Percentiles rank a stretch among this genome's conserved stretches.
These are phyloP conservation scores for Paralichthys olivaceus DNA, from an alignment of 2,113 vertebrate genomes.

Conservation along the genomic window DNA sequence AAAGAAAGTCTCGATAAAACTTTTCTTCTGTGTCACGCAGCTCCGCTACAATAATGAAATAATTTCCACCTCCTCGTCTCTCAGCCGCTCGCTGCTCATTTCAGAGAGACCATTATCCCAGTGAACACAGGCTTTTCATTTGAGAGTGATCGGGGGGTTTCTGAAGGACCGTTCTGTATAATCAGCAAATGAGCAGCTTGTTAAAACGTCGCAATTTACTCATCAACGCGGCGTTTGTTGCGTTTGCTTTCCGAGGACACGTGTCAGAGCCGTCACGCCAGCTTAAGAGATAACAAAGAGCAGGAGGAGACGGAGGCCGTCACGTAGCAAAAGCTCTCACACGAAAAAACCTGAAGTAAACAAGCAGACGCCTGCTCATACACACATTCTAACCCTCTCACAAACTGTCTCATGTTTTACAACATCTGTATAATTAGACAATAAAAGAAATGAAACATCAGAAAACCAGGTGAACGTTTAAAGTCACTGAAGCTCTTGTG, in stretches of 20 bases:
- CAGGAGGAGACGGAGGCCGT: slow-evolving; percentile 18
- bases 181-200: slow-evolving; percentile 53
- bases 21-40: neutral
- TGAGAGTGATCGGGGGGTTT: slow-evolving; percentile 14
- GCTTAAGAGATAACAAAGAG: slow-evolving; percentile 24
- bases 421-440: too few species aligned
- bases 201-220: slow-evolving; percentile 49
- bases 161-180: slow-evolving; percentile 21
- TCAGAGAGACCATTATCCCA: slow-evolving; percentile 20
- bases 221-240: slow-evolving; percentile 8
- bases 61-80: slow-evolving; percentile 7
- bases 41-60: neutral
- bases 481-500: too few species aligned
- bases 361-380: neutral
- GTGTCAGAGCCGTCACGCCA: slow-evolving; percentile 26
- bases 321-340: slow-evolving; percentile 3
- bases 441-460: too few species aligned
- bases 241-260: slow-evolving; percentile 27
- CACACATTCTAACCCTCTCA: neutral
- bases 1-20: neutral
- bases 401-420: too few species aligned
- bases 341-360: neutral
- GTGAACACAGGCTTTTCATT: slow-evolving; percentile 33
- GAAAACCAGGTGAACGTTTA: too few species aligned
- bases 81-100: neutral